A percentile compares a stretch with the other conserved stretches of the same genome.
Conservation (phyloP, 2,113 vertebrate species). For the Lampris incognitus region DNA sequence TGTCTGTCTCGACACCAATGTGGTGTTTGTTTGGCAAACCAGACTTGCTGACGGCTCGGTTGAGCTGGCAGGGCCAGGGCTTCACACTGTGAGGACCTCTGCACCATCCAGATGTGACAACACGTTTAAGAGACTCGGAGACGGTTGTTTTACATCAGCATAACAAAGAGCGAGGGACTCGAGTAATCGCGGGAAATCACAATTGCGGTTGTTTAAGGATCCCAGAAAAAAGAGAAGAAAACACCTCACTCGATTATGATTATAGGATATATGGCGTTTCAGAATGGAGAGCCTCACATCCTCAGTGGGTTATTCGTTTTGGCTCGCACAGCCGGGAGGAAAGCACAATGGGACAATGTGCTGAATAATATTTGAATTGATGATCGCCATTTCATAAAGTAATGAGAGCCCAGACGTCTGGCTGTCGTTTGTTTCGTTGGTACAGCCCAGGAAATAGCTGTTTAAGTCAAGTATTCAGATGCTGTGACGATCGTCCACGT, state of each 20-base stretch:
- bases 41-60: too few relatives aligned
- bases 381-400: constrained; percentile 53
- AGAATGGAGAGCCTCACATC: background rate
- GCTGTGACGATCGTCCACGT: too few relatives aligned
- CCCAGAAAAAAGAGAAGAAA: too few relatives aligned
- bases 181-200: constrained; percentile 54
- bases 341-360: constrained; percentile 43
- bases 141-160: constrained; percentile 35
- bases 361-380: constrained; percentile 66
- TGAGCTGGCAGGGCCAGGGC: too few relatives aligned
- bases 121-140: constrained; percentile 24
- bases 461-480: too few relatives aligned
- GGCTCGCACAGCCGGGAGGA: constrained; percentile 42
- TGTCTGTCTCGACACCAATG: too few relatives aligned
- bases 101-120: constrained; percentile 21
- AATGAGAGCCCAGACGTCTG: constrained; percentile 28
- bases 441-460: background rate
- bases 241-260: too few relatives aligned
- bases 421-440: constrained; percentile 34
- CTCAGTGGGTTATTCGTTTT: constrained; percentile 23
- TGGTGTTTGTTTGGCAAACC: too few relatives aligned
- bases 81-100: constrained; percentile 13
- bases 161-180: constrained; percentile 29
- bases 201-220: too few relatives aligned
- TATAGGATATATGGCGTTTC: background rate